Evolutionary conservation across 92 coral and sea anemone genomes (phyloP).

Genomic region (Siderastrea siderea): DNA sequence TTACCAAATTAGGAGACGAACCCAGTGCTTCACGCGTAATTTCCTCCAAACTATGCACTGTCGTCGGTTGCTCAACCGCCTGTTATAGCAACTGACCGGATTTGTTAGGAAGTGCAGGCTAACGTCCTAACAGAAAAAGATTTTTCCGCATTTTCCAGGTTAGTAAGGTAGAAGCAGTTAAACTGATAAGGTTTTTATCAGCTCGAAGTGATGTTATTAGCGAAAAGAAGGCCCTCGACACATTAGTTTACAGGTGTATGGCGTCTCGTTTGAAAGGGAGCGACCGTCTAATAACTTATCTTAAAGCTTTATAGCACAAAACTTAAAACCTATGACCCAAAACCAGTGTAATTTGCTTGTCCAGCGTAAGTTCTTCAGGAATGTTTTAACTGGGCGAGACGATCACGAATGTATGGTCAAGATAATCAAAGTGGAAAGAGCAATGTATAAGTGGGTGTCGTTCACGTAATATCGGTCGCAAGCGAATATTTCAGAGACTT

Average conservation of each 20-base stretch:
- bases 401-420: background rate
- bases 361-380: background rate
- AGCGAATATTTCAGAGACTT: background rate
- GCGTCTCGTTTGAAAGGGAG: background rate
- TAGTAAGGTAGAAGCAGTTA: slow-evolving; percentile 16
- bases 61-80: slow-evolving; percentile 35
- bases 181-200: background rate
- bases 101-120: background rate
- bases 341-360: background rate
- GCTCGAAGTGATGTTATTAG: background rate
- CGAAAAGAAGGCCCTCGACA: background rate
- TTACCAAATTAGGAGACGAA: slow-evolving; percentile 52
- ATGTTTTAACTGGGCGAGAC: background rate
- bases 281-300: background rate
- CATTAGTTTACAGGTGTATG: slow-evolving; percentile 34
- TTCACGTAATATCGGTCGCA: slow-evolving; percentile 11
- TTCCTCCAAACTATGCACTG: slow-evolving; percentile 28
- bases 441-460: background rate
- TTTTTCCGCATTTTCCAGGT: slow-evolving; percentile 5
- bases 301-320: background rate
- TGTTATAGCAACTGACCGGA: slow-evolving; percentile 11
- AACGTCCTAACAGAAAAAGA: background rate
- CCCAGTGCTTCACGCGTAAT: slow-evolving; percentile 42
- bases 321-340: background rate
- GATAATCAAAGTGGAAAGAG: background rate